Evolutionary conservation across 1,140 invertebrate genomes (phyloP).

Genomic region (Diachasmimorpha longicaudata): DNA sequence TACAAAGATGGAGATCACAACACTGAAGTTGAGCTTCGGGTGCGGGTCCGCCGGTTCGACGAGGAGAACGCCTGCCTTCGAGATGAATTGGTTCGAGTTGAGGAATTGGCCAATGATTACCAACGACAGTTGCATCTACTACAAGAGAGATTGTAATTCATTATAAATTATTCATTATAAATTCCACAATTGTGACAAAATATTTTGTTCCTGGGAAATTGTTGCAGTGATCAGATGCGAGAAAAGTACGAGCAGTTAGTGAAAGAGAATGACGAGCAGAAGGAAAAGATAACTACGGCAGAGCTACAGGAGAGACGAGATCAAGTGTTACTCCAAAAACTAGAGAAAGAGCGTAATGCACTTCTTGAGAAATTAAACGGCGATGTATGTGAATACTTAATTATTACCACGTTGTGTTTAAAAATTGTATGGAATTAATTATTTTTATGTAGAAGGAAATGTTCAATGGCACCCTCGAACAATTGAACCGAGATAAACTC

Average conservation of each 20-base stretch:
- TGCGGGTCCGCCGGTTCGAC: conserved; percentile 32
- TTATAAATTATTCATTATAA: no score
- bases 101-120: conserved; percentile 27
- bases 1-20: background rate
- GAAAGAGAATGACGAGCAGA: conserved; percentile 39
- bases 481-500: background rate
- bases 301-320: conserved; percentile 24
- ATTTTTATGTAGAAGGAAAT: background rate
- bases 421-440: no score
- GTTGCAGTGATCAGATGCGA: conserved; percentile 32
- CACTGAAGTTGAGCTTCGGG: conserved; percentile 25
- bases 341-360: conserved; percentile 25
- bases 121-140: conserved; percentile 18
- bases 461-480: background rate
- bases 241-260: conserved; percentile 28
- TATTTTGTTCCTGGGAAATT: background rate
- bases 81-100: conserved; percentile 31
- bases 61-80: conserved; percentile 34
- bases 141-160: conserved; percentile 24
- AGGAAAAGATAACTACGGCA: conserved; percentile 20
- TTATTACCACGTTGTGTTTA: background rate
- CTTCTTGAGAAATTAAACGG: conserved; percentile 28
- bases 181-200: no score
- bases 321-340: conserved; percentile 27
- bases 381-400: conserved; percentile 5